A percentile compares a stretch with the other conserved stretches of the same genome.
These are phyloP conservation scores for Exocentrus adspersus DNA, from an alignment of 2,888 invertebrate genomes.

Conservation along the genomic window DNA sequence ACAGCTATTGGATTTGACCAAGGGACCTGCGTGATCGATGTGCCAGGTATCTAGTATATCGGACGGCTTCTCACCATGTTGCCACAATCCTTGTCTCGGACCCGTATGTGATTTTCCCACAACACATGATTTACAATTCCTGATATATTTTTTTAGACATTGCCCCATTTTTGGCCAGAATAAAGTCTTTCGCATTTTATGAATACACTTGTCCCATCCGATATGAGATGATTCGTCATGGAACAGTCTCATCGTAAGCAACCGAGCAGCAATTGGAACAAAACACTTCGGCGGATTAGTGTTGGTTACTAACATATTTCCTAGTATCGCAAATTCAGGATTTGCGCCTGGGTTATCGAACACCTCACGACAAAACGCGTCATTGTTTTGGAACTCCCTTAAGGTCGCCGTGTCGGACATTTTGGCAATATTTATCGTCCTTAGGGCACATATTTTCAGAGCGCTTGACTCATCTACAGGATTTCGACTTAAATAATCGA, in stretches of 20 bases:
- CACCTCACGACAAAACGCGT: slow-evolving; percentile 26
- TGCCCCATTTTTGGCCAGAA: slow-evolving; percentile 37
- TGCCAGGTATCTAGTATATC: slow-evolving; percentile 40
- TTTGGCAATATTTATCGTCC: slow-evolving; percentile 5
- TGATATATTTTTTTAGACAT: slow-evolving; percentile 34
- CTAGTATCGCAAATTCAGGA: slow-evolving; percentile 5
- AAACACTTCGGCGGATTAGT: slow-evolving; percentile 28
- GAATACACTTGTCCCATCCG: slow-evolving; percentile 36
- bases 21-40: slow-evolving; percentile 44
- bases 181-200: slow-evolving; percentile 37
- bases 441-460: not conserved
- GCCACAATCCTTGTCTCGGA: slow-evolving; percentile 34
- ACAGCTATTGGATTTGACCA: slow-evolving; percentile 38
- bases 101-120: slow-evolving; percentile 45
- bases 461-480: not conserved
- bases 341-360: slow-evolving; percentile 20
- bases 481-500: slow-evolving; percentile 20
- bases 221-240: slow-evolving; percentile 35
- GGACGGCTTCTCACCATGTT: slow-evolving; percentile 39
- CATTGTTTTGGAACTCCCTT: slow-evolving; percentile 24
- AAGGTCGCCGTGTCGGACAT: slow-evolving; percentile 5
- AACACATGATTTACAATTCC: slow-evolving; percentile 32
- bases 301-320: slow-evolving; percentile 28
- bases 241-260: slow-evolving; percentile 23
- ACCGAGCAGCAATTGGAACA: slow-evolving; percentile 35